These are phyloP conservation scores for Triops cancriformis DNA, from an alignment of 1,140 invertebrate species.

Conservation along the genomic window DNA sequence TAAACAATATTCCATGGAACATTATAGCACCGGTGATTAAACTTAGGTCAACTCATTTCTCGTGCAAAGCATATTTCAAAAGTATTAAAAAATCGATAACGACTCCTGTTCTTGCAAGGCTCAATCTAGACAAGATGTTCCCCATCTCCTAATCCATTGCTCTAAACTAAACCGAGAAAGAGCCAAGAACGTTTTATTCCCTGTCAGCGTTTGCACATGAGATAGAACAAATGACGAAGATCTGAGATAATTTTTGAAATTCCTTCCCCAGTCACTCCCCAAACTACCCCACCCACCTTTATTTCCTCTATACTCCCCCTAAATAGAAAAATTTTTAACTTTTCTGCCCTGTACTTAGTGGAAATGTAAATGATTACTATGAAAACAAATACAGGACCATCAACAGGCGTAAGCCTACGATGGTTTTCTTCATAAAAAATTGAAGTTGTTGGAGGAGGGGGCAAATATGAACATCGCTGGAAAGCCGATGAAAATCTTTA, in stretches of 20 bases:
- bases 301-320: too few species aligned
- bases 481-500: conserved; percentile 3
- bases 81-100: neutral
- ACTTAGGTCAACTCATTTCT: neutral
- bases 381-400: too few species aligned
- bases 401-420: too few species aligned
- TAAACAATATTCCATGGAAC: neutral
- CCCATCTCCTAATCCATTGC: neutral
- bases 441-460: conserved; percentile 15
- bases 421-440: too few species aligned
- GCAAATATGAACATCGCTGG: conserved; percentile 13
- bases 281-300: too few species aligned
- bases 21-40: neutral
- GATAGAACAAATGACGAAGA: neutral
- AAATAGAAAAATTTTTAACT: too few species aligned
- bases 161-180: neutral
- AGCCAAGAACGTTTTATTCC: neutral
- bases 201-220: neutral
- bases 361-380: too few species aligned
- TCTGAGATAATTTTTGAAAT: neutral
- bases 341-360: too few species aligned
- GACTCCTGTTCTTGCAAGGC: neutral
- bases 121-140: neutral
- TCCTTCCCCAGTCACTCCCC: neutral
- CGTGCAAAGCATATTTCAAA: neutral